A percentile compares a stretch with the other conserved stretches of the same genome.
Conservation (phyloP, 2,888 invertebrate species). For the Therioaphis trifolii region DNA sequence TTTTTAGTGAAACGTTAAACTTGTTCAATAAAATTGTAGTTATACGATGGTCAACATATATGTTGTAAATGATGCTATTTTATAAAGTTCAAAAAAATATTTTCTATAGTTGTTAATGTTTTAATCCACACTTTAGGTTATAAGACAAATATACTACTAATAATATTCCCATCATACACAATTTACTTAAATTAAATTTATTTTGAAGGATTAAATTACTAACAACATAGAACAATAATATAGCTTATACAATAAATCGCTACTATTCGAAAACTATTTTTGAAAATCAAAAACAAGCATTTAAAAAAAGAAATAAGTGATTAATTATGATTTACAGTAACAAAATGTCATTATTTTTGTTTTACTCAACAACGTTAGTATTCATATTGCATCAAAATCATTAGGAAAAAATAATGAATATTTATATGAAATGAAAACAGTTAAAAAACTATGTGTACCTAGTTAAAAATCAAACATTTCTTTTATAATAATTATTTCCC, state of each 20-base stretch:
- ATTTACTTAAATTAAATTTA: not conserved
- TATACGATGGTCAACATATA: conserved; percentile 10
- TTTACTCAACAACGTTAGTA: no score
- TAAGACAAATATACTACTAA: not conserved
- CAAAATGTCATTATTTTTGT: no score
- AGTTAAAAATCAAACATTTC: not conserved
- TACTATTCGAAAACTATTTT: no score
- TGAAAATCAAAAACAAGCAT: no score
- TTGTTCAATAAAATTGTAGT: conserved; percentile 29
- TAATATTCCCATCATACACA: not conserved
- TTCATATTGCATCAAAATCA: no score
- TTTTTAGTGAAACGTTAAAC: conserved; percentile 10
- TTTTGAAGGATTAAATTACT: not conserved
- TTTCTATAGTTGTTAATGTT: not conserved
- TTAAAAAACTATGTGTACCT: no score
- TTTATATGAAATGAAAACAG: no score
- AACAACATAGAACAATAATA: not conserved
- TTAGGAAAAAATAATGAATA: no score
- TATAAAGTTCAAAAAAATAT: not conserved
- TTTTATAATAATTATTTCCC: not conserved
- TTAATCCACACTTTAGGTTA: not conserved
- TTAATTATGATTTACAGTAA: no score
- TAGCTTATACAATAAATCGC: no score
- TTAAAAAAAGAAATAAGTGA: no score
- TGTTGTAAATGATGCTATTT: conserved; percentile 17